Evolutionary conservation across 2,797 vertebrate species (phyloP), one percentile per base, ranked within the genome.

Genomic region (Melanotaenia pygmaea): DNA sequence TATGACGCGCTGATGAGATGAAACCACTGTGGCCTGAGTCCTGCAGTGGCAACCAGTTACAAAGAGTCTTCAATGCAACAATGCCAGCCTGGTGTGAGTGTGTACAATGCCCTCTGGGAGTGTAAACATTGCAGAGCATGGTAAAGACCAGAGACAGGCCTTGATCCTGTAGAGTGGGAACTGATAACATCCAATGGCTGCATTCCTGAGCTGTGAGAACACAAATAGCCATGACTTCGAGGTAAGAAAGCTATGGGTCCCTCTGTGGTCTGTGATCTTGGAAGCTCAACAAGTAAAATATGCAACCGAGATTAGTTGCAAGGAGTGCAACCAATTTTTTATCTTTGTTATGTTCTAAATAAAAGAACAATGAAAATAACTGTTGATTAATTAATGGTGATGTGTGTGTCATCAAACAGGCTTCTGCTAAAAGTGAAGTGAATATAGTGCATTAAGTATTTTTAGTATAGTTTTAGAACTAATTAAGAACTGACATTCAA

Each of bases 131-230:
- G 72, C 69, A 59, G 65, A 76, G 62, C 76, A 90, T 74, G 77
- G 83, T 65, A 77, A 83, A 90, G 60, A 61, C 83, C 58, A 79
- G 85, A 81, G 81, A 63, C 30, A 7, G 38, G 84, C 90, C 92
- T 92, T 91, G 92, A 91, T 90, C 86, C 85, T 70, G 86, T 70
- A 81, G 86, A 76, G 86, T 74, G 86, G 80, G 84, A 88, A 92
- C 88, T 89, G 92, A 93, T 93, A 94, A 86, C 81, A 88, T 78
- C 88, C 85, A 84, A 81, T 81, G 79, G 78, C 72, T 74, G 82
- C 87, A 94, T 93, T 93, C 93, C 87, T 89, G 74, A 59, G 76
- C 72, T 78, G 83, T 84, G 83, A 88, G 86, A 88, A 88, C 59
- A 82, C 89, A 88, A 88, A 74, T 54, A 87, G 88, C 86, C 79